Percentiles rank a stretch among this genome's conserved stretches.
phyloP scores from a whole-genome alignment of 1,140 invertebrate genomes.

The Ceratosolen fusciceps region DNA sequence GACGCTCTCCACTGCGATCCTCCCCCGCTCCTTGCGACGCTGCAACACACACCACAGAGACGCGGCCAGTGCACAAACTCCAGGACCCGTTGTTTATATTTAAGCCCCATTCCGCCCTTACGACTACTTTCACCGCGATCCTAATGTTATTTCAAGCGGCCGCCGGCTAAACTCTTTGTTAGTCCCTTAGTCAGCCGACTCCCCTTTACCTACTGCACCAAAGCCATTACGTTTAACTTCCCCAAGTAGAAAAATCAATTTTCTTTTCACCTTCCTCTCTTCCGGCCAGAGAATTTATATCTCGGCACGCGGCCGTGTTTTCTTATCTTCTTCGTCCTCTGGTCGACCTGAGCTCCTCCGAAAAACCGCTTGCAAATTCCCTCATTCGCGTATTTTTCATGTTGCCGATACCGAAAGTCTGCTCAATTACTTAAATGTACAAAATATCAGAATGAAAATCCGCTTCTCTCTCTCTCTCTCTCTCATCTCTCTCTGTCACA shows the following conservation, averaged over 20 bases:
- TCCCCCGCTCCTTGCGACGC: conserved; percentile 85
- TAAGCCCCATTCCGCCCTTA: no score
- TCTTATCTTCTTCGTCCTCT: not conserved
- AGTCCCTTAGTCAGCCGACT: no score
- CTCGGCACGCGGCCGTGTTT: no score
- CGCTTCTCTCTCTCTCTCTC: no score
- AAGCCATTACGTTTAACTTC: no score
- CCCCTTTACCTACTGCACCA: no score
- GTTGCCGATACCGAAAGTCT: not conserved
- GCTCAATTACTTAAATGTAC: not conserved
- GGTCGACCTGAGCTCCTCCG: not conserved
- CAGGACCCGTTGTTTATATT: not conserved
- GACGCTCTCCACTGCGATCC: conserved; percentile 80
- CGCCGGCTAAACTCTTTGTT: no score
- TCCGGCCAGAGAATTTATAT: no score
- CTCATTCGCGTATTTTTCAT: not conserved
- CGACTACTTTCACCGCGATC: no score
- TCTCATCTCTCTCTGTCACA: not conserved
- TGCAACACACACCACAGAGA: conserved; percentile 60
- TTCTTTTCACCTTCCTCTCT: no score
- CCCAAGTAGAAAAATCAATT: no score
- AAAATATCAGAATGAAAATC: not conserved
- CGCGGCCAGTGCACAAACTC: not conserved
- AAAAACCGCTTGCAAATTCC: not conserved
- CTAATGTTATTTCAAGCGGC: no score